These are phyloP conservation scores for Pseudochirops cupreus DNA, from an alignment of 2,797 vertebrate genomes.

Conservation along the genomic window DNA sequence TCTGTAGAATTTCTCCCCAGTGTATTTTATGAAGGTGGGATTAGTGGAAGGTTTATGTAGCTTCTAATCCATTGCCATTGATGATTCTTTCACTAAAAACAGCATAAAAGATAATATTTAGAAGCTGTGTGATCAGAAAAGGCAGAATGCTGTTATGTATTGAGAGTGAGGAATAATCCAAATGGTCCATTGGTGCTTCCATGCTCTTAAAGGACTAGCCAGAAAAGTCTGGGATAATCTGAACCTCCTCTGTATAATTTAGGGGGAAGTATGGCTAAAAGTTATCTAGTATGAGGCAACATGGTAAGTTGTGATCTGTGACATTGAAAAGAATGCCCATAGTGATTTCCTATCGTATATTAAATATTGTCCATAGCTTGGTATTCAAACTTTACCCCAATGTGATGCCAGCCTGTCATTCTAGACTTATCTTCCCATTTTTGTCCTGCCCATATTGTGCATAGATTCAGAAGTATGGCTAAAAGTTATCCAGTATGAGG, in stretches of 20 bases:
- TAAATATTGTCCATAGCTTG: too few relatives aligned
- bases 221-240: background rate
- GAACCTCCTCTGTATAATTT: background rate
- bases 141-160: background rate
- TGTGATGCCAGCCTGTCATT: too few relatives aligned
- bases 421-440: too few relatives aligned
- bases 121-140: background rate
- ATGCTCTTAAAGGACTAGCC: background rate
- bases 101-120: background rate
- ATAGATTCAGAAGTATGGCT: too few relatives aligned
- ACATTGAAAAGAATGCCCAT: background rate
- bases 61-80: background rate
- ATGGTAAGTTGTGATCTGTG: background rate
- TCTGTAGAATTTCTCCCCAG: background rate
- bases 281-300: background rate
- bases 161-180: background rate
- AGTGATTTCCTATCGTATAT: too few relatives aligned
- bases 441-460: too few relatives aligned
- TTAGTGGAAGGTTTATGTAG: background rate
- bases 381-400: too few relatives aligned
- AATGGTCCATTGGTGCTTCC: background rate
- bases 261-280: background rate
- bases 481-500: too few relatives aligned
- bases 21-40: background rate
- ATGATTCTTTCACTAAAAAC: background rate